Evolutionary conservation across 2,797 vertebrate genomes (phyloP).

Genomic region (Dallia pectoralis): DNA sequence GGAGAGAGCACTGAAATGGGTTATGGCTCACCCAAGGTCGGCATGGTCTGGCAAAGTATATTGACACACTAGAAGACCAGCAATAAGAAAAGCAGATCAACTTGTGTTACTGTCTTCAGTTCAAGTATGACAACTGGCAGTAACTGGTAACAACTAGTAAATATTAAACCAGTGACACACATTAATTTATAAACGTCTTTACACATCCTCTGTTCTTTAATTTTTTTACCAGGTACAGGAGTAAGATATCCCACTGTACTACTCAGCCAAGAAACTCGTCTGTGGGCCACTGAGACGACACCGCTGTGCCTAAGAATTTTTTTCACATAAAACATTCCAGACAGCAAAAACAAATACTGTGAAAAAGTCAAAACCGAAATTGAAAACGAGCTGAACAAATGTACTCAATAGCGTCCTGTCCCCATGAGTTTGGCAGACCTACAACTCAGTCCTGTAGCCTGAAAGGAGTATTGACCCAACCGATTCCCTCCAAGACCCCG

Average conservation of each 20-base stretch:
- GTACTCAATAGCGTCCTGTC: constrained; percentile 11
- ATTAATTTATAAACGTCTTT: neutral
- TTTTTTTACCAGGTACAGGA: neutral
- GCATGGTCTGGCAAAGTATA: too few relatives aligned
- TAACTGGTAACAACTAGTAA: neutral
- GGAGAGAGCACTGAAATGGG: too few relatives aligned
- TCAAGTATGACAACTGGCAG: neutral
- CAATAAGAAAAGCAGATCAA: neutral
- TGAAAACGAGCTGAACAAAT: constrained; percentile 10
- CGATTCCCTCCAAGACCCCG: constrained; percentile 20
- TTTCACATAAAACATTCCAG: neutral
- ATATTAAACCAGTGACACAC: neutral
- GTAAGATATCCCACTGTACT: neutral
- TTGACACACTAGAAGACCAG: too few relatives aligned
- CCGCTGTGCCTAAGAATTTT: neutral
- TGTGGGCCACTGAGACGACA: neutral
- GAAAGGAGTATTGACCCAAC: constrained; percentile 29
- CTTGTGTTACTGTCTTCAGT: neutral
- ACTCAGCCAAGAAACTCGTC: neutral
- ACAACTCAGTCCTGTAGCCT: constrained; percentile 11
- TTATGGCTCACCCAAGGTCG: too few relatives aligned
- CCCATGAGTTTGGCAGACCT: constrained; percentile 13
- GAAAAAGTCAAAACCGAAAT: constrained; percentile 5
- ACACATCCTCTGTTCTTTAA: neutral
- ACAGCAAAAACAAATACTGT: neutral